A percentile compares a stretch with the other conserved stretches of the same genome.
phyloP scores from a whole-genome alignment of 2,113 vertebrate species.

The Coptodon bakossiorum region DNA sequence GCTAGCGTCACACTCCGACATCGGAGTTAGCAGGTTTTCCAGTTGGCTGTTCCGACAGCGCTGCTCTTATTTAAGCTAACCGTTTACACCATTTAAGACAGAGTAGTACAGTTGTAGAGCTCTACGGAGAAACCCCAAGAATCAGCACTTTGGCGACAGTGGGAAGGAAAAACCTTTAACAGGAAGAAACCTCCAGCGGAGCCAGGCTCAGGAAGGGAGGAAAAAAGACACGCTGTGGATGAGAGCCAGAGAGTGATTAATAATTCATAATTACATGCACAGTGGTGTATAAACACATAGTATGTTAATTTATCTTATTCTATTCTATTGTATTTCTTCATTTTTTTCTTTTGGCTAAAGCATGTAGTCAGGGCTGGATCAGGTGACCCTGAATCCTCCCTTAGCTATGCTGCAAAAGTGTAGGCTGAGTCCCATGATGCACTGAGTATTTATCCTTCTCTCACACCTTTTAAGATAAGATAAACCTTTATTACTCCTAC shows the following conservation, averaged over 20 bases:
- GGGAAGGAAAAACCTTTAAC: background rate
- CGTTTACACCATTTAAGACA: background rate
- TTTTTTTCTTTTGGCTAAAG: background rate
- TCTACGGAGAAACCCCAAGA: background rate
- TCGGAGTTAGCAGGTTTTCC: background rate
- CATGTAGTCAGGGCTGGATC: too few species aligned
- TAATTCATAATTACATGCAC: background rate
- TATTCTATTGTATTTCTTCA: background rate
- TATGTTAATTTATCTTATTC: background rate
- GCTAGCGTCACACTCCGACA: background rate
- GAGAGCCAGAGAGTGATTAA: background rate
- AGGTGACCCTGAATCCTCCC: too few species aligned
- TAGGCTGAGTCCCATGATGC: too few species aligned
- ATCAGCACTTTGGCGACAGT: background rate
- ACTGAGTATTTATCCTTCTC: too few species aligned
- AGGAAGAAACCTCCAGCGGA: background rate
- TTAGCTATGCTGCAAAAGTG: too few species aligned
- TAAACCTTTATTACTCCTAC: too few species aligned
- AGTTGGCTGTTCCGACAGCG: background rate
- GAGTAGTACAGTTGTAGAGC: background rate
- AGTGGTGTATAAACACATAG: background rate
- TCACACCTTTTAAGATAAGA: too few species aligned
- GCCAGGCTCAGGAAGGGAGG: background rate
- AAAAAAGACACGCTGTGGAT: accelerated
- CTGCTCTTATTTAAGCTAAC: background rate